Evolutionary conservation across 2,797 vertebrate genomes (phyloP).

Genomic region (Crenichthys baileyi): DNA sequence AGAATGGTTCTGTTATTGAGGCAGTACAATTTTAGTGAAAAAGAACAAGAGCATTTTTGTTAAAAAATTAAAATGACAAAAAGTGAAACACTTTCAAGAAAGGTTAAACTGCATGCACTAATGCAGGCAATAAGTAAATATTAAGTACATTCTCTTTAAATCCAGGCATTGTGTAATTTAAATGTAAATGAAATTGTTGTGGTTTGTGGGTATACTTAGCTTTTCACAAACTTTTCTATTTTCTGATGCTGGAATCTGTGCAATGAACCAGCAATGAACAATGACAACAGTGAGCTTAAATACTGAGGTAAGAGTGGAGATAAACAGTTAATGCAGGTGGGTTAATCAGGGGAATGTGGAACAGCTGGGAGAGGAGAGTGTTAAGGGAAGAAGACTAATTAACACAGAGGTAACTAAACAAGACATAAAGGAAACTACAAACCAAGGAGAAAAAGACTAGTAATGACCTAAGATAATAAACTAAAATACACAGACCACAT

Average conservation of each 20-base stretch:
- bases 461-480: no score
- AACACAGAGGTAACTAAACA: no score
- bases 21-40: slow-evolving; percentile 18
- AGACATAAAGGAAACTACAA: no score
- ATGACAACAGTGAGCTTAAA: no score
- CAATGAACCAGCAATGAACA: no score
- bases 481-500: no score
- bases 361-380: no score
- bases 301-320: no score
- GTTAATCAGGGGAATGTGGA: no score
- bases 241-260: background rate
- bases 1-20: slow-evolving; percentile 32
- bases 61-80: slow-evolving; percentile 14
- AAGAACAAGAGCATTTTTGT: slow-evolving; percentile 27
- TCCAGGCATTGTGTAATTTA: background rate
- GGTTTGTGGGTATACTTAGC: background rate
- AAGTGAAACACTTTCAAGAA: slow-evolving; percentile 23
- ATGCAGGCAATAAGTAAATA: background rate
- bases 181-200: background rate
- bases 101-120: background rate
- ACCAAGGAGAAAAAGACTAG: no score
- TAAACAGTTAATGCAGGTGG: no score
- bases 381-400: no score
- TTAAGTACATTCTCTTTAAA: slow-evolving; percentile 5
- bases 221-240: background rate